These are phyloP conservation scores for Meta bourneti DNA, from an alignment of 2,888 invertebrate species.

Conservation along the genomic window DNA sequence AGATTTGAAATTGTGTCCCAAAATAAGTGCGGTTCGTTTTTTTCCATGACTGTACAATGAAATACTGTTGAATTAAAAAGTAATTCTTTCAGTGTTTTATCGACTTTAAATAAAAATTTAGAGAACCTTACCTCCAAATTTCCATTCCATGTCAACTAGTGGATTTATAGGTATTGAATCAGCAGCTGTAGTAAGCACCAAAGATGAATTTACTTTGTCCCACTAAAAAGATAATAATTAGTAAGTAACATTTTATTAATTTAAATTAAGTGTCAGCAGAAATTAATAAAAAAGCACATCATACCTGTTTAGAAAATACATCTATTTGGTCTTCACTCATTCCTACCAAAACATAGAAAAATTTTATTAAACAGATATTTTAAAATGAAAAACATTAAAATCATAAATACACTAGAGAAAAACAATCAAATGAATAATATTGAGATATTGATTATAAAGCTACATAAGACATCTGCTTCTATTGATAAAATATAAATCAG, in stretches of 20 bases:
- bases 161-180: constrained; percentile 70
- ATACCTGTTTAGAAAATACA: constrained; percentile 59
- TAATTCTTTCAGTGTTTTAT: too few species aligned
- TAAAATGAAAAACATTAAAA: background rate
- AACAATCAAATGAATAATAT: too few species aligned
- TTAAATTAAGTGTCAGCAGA: background rate
- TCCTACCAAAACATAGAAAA: constrained; percentile 22
- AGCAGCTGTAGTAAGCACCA: constrained; percentile 44
- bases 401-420: background rate
- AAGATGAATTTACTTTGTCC: constrained; percentile 67
- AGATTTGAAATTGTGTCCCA: too few species aligned
- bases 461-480: too few species aligned
- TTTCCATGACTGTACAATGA: too few species aligned
- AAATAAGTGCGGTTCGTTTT: too few species aligned
- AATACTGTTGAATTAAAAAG: too few species aligned
- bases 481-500: too few species aligned
- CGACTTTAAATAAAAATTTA: too few species aligned
- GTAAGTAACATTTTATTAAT: background rate
- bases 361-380: background rate
- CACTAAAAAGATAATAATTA: constrained; percentile 52
- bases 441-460: too few species aligned
- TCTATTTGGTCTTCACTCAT: constrained; percentile 63
- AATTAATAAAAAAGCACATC: background rate
- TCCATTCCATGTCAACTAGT: constrained; percentile 77
- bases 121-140: constrained; percentile 73